A percentile compares a stretch with the other conserved stretches of the same genome.
These are phyloP conservation scores for Omphaloscelis lunosa DNA, from an alignment of 2,888 invertebrate species.

Conservation along the genomic window DNA sequence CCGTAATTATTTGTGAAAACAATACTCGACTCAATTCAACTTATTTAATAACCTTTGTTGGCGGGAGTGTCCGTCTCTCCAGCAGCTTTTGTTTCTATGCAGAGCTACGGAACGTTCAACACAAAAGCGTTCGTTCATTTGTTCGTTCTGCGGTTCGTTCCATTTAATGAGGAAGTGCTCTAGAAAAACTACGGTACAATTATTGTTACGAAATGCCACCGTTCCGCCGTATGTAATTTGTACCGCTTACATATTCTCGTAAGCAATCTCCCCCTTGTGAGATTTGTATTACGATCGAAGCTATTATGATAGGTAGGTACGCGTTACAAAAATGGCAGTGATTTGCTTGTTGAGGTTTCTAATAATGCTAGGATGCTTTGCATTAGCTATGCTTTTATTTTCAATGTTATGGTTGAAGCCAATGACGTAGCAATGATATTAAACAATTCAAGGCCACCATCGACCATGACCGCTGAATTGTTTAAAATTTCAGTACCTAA, in stretches of 20 bases:
- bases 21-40: constrained; percentile 49
- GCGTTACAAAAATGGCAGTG: constrained; percentile 23
- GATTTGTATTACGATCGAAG: constrained; percentile 61
- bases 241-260: constrained; percentile 71
- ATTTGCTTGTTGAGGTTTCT: constrained; percentile 19
- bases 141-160: constrained; percentile 71
- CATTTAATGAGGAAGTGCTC: constrained; percentile 89
- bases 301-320: constrained; percentile 37
- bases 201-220: constrained; percentile 82
- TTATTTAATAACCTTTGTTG: constrained; percentile 65
- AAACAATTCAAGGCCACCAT: constrained; percentile 14
- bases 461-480: constrained; percentile 11
- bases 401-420: constrained; percentile 21
- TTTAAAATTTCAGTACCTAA: not conserved
- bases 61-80: constrained; percentile 39
- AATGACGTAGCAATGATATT: constrained; percentile 17
- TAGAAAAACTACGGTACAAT: constrained; percentile 85
- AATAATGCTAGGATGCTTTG: constrained; percentile 1
- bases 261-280: constrained; percentile 67
- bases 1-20: constrained; percentile 58
- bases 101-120: constrained; percentile 70
- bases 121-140: constrained; percentile 72
- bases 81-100: constrained; percentile 75
- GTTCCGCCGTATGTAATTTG: constrained; percentile 72
- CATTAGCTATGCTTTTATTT: constrained; percentile 36